phyloP scores from a whole-genome alignment of 2,113 vertebrate genomes.

The Canis aureus region DNA sequence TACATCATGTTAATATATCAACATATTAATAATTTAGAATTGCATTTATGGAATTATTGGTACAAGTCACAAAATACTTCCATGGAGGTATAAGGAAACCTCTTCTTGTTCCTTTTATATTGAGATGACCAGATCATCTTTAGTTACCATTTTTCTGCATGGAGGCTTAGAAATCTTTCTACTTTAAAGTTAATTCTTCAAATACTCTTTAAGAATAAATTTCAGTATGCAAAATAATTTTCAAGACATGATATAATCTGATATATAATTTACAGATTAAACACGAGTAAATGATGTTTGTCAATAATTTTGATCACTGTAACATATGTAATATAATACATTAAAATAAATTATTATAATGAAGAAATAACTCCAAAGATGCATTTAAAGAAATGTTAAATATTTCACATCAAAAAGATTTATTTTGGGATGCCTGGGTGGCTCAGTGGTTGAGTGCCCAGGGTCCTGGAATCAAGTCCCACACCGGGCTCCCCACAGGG shows the following conservation, averaged over 20 bases:
- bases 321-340: neutral
- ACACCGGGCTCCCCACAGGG: too few species aligned
- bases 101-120: neutral
- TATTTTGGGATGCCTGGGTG: neutral
- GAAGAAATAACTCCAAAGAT: neutral
- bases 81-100: neutral
- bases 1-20: neutral
- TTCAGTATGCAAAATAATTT: neutral
- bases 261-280: neutral
- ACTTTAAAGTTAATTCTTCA: neutral
- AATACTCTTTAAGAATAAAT: neutral
- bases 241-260: neutral
- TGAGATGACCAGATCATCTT: neutral
- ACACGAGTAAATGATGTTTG: neutral
- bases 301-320: neutral
- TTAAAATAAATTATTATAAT: constrained; percentile 9
- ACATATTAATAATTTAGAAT: neutral
- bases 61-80: neutral
- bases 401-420: neutral
- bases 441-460: too few species aligned
- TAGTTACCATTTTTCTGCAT: neutral
- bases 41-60: neutral
- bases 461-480: too few species aligned
- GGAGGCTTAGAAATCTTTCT: neutral
- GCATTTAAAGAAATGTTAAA: neutral